Conservation (phyloP, 2,797 vertebrate species). For the Apodemus agrarius region DNA sequence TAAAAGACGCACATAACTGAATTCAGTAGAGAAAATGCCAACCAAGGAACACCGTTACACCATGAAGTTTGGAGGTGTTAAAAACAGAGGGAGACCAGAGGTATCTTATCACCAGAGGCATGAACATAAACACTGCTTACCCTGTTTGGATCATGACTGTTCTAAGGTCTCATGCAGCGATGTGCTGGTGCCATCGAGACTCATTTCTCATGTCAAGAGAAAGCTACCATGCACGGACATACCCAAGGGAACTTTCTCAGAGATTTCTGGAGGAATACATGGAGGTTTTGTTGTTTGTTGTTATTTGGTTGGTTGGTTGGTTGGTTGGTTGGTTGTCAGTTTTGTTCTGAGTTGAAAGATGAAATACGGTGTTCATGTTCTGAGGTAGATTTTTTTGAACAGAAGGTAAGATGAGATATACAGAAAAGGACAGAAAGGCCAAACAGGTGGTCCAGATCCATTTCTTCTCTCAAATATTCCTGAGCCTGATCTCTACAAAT, state of each 20-base stretch:
- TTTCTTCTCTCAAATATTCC: not conserved
- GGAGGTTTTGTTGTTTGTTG: not conserved
- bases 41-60: not conserved
- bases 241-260: not conserved
- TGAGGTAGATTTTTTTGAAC: not conserved
- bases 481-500: not conserved
- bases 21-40: not conserved
- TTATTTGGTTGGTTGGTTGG: not conserved
- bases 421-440: not conserved
- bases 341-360: not conserved
- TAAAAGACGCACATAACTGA: not conserved
- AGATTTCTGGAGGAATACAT: constrained; percentile 33
- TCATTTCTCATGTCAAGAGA: not conserved
- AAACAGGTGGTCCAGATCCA: not conserved
- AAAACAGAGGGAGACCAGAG: not conserved
- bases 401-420: not conserved
- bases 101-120: not conserved
- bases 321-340: not conserved
- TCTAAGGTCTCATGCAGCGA: not conserved
- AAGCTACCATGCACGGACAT: not conserved
- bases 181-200: not conserved
- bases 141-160: not conserved
- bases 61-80: not conserved
- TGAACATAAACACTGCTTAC: not conserved
- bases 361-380: not conserved